These are phyloP conservation scores for Harpegnathos saltator DNA, from an alignment of 1,140 invertebrate species.

Conservation along the genomic window DNA sequence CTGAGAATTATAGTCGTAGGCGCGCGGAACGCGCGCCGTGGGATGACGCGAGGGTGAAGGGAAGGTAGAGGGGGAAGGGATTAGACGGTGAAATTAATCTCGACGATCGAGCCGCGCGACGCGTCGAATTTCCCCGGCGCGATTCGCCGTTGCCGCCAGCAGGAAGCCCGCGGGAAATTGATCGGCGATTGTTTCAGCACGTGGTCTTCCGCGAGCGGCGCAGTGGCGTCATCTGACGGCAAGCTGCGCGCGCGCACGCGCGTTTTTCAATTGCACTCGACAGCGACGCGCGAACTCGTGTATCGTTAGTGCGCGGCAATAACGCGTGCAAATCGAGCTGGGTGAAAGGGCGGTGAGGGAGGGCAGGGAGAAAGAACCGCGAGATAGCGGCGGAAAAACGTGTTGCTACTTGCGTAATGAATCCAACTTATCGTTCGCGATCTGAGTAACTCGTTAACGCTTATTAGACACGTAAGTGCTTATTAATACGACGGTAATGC, in stretches of 20 bases:
- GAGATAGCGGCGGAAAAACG: slow-evolving; percentile 5
- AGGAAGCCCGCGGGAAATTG: too few relatives aligned
- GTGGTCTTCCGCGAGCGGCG: too few relatives aligned
- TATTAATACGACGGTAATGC: slow-evolving; percentile 56
- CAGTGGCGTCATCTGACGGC: too few relatives aligned
- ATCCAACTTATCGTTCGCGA: slow-evolving; percentile 51
- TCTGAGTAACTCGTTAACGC: slow-evolving; percentile 59
- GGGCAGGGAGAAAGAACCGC: slow-evolving; percentile 21
- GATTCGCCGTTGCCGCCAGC: background rate
- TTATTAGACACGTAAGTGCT: slow-evolving; percentile 59
- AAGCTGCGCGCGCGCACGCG: too few relatives aligned
- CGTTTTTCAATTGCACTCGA: too few relatives aligned
- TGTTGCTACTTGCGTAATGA: slow-evolving; percentile 49
- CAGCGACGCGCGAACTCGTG: too few relatives aligned
- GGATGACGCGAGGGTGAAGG: slow-evolving; percentile 39
- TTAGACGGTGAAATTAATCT: slow-evolving; percentile 80
- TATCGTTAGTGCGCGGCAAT: background rate
- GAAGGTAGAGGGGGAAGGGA: too few relatives aligned
- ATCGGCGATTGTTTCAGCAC: too few relatives aligned
- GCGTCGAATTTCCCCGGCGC: slow-evolving; percentile 5
- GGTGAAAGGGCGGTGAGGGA: too few relatives aligned
- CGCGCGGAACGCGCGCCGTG: slow-evolving; percentile 69
- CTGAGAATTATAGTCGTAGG: slow-evolving; percentile 78
- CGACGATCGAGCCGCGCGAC: slow-evolving; percentile 60
- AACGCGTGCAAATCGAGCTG: background rate